These are phyloP conservation scores for Chelmon rostratus DNA, from an alignment of 2,797 vertebrate genomes.

Conservation along the genomic window DNA sequence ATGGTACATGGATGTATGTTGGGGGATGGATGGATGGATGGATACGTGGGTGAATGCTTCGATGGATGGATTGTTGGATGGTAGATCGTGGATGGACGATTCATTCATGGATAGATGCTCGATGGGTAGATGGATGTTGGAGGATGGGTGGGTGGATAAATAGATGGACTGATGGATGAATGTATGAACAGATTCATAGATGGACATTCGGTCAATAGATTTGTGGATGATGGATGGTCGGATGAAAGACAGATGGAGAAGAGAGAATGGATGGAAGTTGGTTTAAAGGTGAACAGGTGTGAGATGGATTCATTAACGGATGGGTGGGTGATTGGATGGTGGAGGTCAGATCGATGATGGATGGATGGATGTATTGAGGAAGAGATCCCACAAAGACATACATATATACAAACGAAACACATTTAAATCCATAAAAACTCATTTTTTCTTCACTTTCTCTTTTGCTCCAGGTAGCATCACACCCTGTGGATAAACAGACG, in stretches of 20 bases:
- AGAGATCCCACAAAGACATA: neutral
- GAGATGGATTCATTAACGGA: neutral
- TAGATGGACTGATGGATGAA: too few species aligned
- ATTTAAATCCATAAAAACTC: neutral
- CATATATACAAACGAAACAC: neutral
- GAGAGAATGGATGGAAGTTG: neutral
- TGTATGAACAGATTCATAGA: too few species aligned
- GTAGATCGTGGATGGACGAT: too few species aligned
- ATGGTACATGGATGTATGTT: too few species aligned
- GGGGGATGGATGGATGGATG: neutral
- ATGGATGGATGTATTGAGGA: neutral
- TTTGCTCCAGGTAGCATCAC: neutral
- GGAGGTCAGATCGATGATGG: too few species aligned
- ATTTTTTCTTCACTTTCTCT: neutral
- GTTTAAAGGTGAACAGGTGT: neutral
- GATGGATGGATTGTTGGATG: too few species aligned
- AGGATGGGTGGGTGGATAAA: neutral
- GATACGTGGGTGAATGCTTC: too few species aligned
- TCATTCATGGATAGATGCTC: neutral
- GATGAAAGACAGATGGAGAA: neutral
- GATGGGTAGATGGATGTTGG: neutral
- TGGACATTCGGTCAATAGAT: neutral
- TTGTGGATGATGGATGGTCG: neutral
- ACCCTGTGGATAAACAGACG: conserved; percentile 10
- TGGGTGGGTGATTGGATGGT: neutral